phyloP scores from a whole-genome alignment of 1,140 invertebrate genomes.

The Wasmannia auropunctata region DNA sequence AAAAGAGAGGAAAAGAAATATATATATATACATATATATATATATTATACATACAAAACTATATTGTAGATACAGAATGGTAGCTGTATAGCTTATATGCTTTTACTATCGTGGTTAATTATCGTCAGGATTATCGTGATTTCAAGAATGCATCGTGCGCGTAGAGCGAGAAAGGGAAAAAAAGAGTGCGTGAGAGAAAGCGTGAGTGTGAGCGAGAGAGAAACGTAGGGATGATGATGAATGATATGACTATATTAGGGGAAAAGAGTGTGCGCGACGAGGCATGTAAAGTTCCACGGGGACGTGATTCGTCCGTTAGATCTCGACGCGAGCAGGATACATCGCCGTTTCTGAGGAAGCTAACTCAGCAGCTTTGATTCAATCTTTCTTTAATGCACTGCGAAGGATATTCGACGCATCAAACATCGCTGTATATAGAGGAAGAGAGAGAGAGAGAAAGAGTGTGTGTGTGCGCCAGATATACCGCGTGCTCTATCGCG shows the following conservation, averaged over 20 bases:
- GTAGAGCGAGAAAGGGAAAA: conserved; percentile 13
- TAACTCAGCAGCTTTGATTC: conserved; percentile 39
- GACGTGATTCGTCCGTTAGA: conserved; percentile 46
- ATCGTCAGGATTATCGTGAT: conserved; percentile 80
- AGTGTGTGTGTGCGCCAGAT: background rate
- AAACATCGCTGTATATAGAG: conserved; percentile 5
- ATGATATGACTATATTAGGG: conserved; percentile 18
- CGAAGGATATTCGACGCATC: conserved; percentile 3
- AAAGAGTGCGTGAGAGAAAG: conserved; percentile 35
- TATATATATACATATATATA: conserved; percentile 53
- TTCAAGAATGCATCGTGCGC: conserved; percentile 56
- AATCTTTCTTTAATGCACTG: conserved; percentile 40
- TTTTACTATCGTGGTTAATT: conserved; percentile 84
- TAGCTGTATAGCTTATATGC: conserved; percentile 85
- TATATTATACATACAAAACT: conserved; percentile 78
- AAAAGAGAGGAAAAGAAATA: conserved; percentile 58
- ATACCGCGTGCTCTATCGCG: background rate
- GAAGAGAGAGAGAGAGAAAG: too few species aligned
- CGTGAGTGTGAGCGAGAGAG: conserved; percentile 10
- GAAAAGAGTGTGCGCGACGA: conserved; percentile 2
- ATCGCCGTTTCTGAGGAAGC: conserved; percentile 15
- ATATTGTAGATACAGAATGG: conserved; percentile 85
- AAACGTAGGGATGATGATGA: conserved; percentile 14
- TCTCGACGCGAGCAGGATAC: conserved; percentile 27
- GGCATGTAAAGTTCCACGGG: conserved; percentile 47